Evolutionary conservation across 2,888 invertebrate genomes (phyloP), one percentile per base, ranked within the genome.

Genomic region (Polydrusus cervinus): DNA sequence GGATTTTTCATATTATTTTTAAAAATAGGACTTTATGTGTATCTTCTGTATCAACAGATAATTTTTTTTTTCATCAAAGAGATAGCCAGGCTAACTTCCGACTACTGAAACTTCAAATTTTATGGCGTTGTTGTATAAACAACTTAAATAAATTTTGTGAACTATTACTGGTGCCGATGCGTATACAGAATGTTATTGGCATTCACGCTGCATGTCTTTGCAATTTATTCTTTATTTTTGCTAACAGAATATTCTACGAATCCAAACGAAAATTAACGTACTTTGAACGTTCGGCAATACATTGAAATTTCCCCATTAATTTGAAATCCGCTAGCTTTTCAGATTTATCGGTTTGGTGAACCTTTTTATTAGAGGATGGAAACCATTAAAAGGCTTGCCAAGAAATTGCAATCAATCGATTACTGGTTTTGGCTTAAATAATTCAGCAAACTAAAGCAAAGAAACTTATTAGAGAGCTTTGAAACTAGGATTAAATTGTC

Each of bases 261-360:
- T 53, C 11, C 0, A 25, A 53, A 53, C 18, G n/a, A 53, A 53
- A 53, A 53, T 53, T 25, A 53, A 16, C 16, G 53, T 53, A 53
- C 53, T 30, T 53, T 20, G 20, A 16, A 25, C 11, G 13, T 25
- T 53, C 20, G 25, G 25, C 13, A 53, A n/a, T 53, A 30, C 30
- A 30, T n/a, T 53, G 25, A 53, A 53, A 51, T 20, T 16, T 53
- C 53, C 20, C 53, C 30, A 53, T 53, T 13, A 53, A 53, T 53
- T 20, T 25, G 30, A 53, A 53, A 53, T 53, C 20, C 53, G 53
- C 53, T 13, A 53, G 53, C 53, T 53, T 53, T 53, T 53, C n/a
- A 30, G n/a, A 53, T 53, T 53, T 53, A 53, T 53, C 53, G 53
- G 53, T 53, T 53, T 30, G 53, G 53, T 53, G 30, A 53, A 53